Evolutionary conservation across 2,888 invertebrate species (phyloP).

Genomic region (Acleris literana): DNA sequence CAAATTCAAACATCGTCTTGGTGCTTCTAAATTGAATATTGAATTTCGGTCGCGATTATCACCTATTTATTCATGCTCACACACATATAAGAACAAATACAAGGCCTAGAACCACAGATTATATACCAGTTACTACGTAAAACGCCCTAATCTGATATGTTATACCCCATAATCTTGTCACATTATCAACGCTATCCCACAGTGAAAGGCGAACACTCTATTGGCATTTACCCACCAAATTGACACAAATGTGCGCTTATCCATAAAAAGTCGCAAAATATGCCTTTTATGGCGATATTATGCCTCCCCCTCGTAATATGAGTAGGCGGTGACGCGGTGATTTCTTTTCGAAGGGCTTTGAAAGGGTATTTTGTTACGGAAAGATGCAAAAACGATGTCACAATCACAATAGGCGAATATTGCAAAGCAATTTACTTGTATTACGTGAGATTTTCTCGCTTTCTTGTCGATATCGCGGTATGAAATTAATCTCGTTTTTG

Average conservation of each 20-base stretch:
- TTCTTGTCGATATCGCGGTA: conserved; percentile 24
- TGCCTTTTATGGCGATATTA: conserved; percentile 23
- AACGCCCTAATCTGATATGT: conserved; percentile 7
- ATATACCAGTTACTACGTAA: too few relatives aligned
- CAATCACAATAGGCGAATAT: conserved; percentile 7
- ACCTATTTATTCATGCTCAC: too few relatives aligned
- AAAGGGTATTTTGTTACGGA: conserved; percentile 10
- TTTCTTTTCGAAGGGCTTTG: conserved; percentile 25
- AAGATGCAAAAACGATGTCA: background rate
- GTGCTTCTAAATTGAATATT: too few relatives aligned
- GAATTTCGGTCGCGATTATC: too few relatives aligned
- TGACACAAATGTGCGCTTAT: conserved; percentile 53
- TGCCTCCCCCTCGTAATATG: conserved; percentile 30
- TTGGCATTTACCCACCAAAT: conserved; percentile 54
- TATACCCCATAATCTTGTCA: background rate
- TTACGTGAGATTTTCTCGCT: conserved; percentile 14
- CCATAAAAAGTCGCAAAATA: conserved; percentile 53
- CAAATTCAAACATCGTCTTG: too few relatives aligned
- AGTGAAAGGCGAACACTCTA: conserved; percentile 40
- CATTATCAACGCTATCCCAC: conserved; percentile 18
- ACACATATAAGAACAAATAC: too few relatives aligned
- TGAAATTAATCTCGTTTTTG: conserved; percentile 33
- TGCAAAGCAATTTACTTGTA: background rate
- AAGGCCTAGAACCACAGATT: too few relatives aligned
- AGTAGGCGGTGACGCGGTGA: conserved; percentile 24